Conservation (phyloP, 2,888 invertebrate species). For the Drosophila niveifrons region DNA sequence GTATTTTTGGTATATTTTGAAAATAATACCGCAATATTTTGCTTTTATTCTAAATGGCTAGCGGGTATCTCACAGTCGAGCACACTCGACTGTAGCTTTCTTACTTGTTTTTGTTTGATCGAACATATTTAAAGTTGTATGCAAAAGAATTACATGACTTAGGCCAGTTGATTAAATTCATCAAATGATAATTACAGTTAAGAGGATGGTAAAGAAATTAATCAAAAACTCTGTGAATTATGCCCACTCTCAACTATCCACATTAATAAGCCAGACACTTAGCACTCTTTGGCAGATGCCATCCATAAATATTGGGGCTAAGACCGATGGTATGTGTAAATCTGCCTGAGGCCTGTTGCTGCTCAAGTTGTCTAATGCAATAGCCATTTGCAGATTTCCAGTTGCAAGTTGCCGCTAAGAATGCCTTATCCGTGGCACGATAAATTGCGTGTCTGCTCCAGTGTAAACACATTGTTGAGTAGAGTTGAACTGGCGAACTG, state of each 20-base stretch:
- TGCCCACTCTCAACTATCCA: background rate
- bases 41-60: too few relatives aligned
- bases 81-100: too few relatives aligned
- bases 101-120: too few relatives aligned
- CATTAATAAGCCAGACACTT: slow-evolving; percentile 45
- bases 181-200: too few relatives aligned
- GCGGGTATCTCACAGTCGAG: too few relatives aligned
- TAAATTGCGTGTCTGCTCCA: slow-evolving; percentile 62
- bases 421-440: slow-evolving; percentile 36
- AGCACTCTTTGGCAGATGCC: slow-evolving; percentile 52
- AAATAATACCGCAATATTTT: too few relatives aligned
- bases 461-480: slow-evolving; percentile 46
- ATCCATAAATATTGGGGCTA: slow-evolving; percentile 54
- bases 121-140: too few relatives aligned
- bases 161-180: too few relatives aligned
- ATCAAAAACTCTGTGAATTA: slow-evolving; percentile 5
- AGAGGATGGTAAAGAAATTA: slow-evolving; percentile 2
- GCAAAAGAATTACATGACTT: too few relatives aligned
- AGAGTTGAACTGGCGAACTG: background rate
- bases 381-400: slow-evolving; percentile 8
- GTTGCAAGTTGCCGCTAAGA: slow-evolving; percentile 3
- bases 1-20: too few relatives aligned
- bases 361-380: slow-evolving; percentile 18
- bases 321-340: slow-evolving; percentile 19
- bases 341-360: slow-evolving; percentile 19